Percentiles rank a stretch among this genome's conserved stretches.
phyloP scores from a whole-genome alignment of 2,888 invertebrate genomes.

The Tinea pellionella region DNA sequence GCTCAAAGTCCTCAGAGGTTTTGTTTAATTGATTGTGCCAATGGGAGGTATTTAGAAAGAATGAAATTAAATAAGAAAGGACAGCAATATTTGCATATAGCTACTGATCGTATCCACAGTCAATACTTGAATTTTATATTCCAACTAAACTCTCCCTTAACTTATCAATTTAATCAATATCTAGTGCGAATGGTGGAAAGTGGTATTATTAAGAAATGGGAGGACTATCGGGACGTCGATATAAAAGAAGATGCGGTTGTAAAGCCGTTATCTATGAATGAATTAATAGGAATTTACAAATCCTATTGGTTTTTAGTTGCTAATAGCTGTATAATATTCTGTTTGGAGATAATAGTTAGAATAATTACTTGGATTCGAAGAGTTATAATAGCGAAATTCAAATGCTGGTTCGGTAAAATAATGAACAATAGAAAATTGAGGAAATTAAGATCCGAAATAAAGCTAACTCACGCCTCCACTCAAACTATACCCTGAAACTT shows the following conservation, averaged over 20 bases:
- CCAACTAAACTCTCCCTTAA: conserved; percentile 41
- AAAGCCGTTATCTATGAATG: conserved; percentile 37
- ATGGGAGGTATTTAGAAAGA: conserved; percentile 40
- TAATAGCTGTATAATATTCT: conserved; percentile 31
- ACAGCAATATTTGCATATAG: conserved; percentile 51
- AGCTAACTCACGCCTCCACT: neutral
- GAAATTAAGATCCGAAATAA: neutral
- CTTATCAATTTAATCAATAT: conserved; percentile 35
- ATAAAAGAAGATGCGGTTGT: conserved; percentile 43
- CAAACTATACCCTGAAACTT: neutral
- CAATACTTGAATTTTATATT: conserved; percentile 44
- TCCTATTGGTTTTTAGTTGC: conserved; percentile 28
- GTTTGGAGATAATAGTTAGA: conserved; percentile 32
- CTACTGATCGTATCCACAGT: conserved; percentile 49
- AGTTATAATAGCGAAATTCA: neutral
- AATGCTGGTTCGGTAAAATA: neutral
- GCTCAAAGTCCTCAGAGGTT: conserved; percentile 39
- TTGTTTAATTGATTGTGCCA: conserved; percentile 54
- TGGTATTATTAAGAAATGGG: conserved; percentile 56
- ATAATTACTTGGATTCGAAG: neutral
- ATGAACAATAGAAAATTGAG: neutral
- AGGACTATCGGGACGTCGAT: conserved; percentile 41
- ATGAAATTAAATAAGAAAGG: conserved; percentile 46
- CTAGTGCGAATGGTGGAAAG: conserved; percentile 43
- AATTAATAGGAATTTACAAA: conserved; percentile 42